A percentile compares a stretch with the other conserved stretches of the same genome.
Evolutionary conservation across 2,113 vertebrate genomes (phyloP).

Genomic region (Pao palembangensis): DNA sequence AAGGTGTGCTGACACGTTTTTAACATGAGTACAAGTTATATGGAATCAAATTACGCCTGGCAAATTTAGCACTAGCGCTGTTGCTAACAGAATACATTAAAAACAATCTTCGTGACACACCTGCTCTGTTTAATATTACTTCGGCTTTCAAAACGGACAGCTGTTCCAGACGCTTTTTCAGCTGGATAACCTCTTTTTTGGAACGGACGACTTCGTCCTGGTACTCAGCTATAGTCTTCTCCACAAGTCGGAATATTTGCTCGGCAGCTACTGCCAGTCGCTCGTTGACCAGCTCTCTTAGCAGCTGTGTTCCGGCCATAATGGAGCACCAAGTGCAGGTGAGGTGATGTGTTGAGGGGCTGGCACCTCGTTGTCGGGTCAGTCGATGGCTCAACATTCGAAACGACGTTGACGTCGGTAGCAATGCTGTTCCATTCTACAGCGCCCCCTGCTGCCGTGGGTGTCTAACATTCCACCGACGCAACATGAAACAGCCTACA

Average conservation of each 20-base stretch:
- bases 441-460: neutral
- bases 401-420: too few species aligned
- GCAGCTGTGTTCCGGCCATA: slow-evolving; percentile 3
- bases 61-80: too few species aligned
- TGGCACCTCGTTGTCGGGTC: too few species aligned
- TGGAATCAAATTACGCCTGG: too few species aligned
- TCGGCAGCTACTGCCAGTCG: neutral
- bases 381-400: neutral
- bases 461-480: neutral
- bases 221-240: slow-evolving; percentile 14
- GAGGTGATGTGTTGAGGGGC: neutral
- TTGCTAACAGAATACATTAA: too few species aligned
- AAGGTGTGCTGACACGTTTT: too few species aligned
- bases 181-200: slow-evolving; percentile 2
- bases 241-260: slow-evolving; percentile 14
- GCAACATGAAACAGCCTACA: too few species aligned
- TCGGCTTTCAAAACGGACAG: slow-evolving; percentile 2
- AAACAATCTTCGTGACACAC: neutral
- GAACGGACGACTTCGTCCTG: slow-evolving; percentile 5
- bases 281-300: slow-evolving; percentile 11
- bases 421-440: neutral
- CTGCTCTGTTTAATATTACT: neutral
- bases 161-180: slow-evolving; percentile 9
- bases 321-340: neutral
- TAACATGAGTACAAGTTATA: too few species aligned